These are phyloP conservation scores for Drosophila eugracilis DNA, from an alignment of 1,140 invertebrate species.

Conservation along the genomic window DNA sequence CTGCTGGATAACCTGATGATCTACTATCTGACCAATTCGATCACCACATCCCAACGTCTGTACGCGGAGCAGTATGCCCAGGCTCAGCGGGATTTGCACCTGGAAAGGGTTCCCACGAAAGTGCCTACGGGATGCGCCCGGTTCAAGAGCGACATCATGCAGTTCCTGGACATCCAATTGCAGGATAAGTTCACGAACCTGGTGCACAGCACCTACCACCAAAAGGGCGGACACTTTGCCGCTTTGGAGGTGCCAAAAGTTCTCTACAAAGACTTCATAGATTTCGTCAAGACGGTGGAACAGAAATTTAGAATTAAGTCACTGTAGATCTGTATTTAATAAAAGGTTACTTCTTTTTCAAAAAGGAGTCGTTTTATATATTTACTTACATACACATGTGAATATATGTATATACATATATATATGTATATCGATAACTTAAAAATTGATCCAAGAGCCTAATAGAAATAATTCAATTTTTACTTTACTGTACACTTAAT, in stretches of 20 bases:
- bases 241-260: slow-evolving; percentile 91
- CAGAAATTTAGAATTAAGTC: slow-evolving; percentile 65
- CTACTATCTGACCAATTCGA: slow-evolving; percentile 92
- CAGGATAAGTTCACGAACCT: slow-evolving; percentile 88
- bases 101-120: slow-evolving; percentile 87
- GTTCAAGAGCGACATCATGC: slow-evolving; percentile 88
- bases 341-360: neutral
- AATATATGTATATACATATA: no score
- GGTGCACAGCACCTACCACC: slow-evolving; percentile 87
- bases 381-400: no score
- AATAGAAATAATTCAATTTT: no score
- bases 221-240: slow-evolving; percentile 93
- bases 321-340: slow-evolving; percentile 30
- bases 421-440: no score
- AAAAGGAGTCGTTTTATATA: neutral
- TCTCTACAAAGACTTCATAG: slow-evolving; percentile 88
- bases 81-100: slow-evolving; percentile 76
- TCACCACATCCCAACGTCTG: slow-evolving; percentile 91
- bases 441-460: no score
- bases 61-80: slow-evolving; percentile 89
- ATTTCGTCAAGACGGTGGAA: slow-evolving; percentile 85
- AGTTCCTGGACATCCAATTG: slow-evolving; percentile 87
- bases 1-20: slow-evolving; percentile 95
- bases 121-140: slow-evolving; percentile 89
- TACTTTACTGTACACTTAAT: no score